A percentile compares a stretch with the other conserved stretches of the same genome.
These are phyloP conservation scores for Drosophila recens DNA, from an alignment of 2,888 invertebrate genomes.

Conservation along the genomic window DNA sequence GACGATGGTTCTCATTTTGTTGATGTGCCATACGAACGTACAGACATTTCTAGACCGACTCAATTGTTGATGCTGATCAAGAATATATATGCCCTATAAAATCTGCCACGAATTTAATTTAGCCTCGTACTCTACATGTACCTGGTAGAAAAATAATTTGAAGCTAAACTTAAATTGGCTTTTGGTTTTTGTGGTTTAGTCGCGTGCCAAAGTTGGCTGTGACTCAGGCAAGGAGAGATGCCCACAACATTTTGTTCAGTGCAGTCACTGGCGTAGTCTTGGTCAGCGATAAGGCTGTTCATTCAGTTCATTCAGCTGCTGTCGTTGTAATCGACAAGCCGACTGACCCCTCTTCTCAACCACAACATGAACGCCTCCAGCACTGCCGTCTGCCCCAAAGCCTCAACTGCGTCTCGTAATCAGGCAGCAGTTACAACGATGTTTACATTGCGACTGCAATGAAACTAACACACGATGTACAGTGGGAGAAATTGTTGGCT, in stretches of 20 bases:
- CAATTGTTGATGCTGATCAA: no score
- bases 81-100: no score
- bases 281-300: constrained; percentile 42
- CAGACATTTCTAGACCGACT: no score
- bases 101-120: not conserved
- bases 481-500: not conserved
- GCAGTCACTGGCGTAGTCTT: constrained; percentile 15
- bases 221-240: not conserved
- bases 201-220: constrained; percentile 37
- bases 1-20: no score
- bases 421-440: constrained; percentile 39
- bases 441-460: constrained; percentile 49
- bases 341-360: constrained; percentile 57
- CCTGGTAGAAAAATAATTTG: not conserved
- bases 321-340: constrained; percentile 49
- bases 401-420: constrained; percentile 35
- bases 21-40: no score
- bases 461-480: constrained; percentile 25
- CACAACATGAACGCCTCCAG: constrained; percentile 19
- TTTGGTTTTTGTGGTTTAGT: constrained; percentile 45
- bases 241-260: constrained; percentile 53
- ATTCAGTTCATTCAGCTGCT: constrained; percentile 38
- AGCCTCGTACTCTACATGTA: not conserved
- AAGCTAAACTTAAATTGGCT: constrained; percentile 49
- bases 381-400: not conserved